Evolutionary conservation across 53 echinoderm and acorn worm species (phyloP).

Genomic region (Holothuria leucospilota): DNA sequence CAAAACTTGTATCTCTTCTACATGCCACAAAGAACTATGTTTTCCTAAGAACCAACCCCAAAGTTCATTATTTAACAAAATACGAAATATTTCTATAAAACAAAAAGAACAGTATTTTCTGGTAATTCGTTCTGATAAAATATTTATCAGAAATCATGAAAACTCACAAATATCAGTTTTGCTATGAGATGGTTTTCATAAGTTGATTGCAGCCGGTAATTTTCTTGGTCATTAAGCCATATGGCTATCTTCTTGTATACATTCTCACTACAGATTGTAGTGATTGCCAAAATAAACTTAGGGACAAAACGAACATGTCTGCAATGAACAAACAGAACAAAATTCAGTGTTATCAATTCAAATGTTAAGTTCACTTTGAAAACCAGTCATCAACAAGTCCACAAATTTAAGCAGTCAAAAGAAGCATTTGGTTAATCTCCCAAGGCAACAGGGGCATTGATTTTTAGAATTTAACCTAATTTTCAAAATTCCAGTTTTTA

Average conservation of each 20-base stretch:
- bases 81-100: no score
- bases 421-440: no score
- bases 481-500: no score
- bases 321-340: background rate
- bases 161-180: constrained; percentile 89
- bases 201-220: constrained; percentile 82
- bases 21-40: no score
- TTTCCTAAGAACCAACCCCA: no score
- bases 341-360: background rate
- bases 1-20: no score
- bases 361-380: background rate
- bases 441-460: no score
- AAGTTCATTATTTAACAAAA: no score
- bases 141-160: background rate
- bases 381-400: background rate
- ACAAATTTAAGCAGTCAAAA: background rate
- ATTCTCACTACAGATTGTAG: constrained; percentile 75
- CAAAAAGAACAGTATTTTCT: no score
- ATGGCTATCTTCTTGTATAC: constrained; percentile 89
- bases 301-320: constrained; percentile 86
- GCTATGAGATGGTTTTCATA: constrained; percentile 97
- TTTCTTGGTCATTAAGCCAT: constrained; percentile 93
- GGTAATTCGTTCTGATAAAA: no score
- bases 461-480: no score
- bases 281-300: constrained; percentile 78